Evolutionary conservation across 2,797 vertebrate genomes (phyloP).

Genomic region (Tiaroga cobitis): DNA sequence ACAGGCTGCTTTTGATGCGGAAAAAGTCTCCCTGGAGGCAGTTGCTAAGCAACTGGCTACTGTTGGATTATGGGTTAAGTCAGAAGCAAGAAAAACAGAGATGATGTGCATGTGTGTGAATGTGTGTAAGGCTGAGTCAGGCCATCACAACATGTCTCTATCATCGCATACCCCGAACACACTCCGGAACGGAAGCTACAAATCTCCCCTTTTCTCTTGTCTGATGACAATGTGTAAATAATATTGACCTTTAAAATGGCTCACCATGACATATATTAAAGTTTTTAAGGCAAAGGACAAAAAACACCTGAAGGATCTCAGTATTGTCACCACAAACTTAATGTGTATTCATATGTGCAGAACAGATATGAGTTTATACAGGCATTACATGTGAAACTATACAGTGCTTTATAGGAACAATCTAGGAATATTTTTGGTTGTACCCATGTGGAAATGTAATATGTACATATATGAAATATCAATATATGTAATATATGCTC

Average conservation of each 20-base stretch:
- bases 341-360: neutral
- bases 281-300: neutral
- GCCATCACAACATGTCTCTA: neutral
- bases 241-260: neutral
- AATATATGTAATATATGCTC: too few species aligned
- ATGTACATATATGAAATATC: too few species aligned
- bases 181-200: neutral
- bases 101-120: slow-evolving; percentile 33
- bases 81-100: slow-evolving; percentile 64
- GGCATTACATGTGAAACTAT: neutral
- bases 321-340: neutral
- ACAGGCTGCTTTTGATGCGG: slow-evolving; percentile 67
- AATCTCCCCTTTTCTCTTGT: neutral
- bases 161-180: slow-evolving; percentile 5
- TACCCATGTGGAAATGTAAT: too few species aligned
- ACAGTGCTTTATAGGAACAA: neutral
- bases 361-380: neutral
- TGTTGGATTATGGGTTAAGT: slow-evolving; percentile 68
- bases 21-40: slow-evolving; percentile 71
- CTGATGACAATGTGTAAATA: neutral
- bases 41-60: slow-evolving; percentile 74
- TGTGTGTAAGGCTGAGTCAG: slow-evolving; percentile 26
- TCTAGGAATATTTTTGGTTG: neutral
- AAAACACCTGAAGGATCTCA: neutral
- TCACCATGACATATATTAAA: neutral